phyloP scores from a whole-genome alignment of 2,113 vertebrate species.

The Emberiza fucata region DNA sequence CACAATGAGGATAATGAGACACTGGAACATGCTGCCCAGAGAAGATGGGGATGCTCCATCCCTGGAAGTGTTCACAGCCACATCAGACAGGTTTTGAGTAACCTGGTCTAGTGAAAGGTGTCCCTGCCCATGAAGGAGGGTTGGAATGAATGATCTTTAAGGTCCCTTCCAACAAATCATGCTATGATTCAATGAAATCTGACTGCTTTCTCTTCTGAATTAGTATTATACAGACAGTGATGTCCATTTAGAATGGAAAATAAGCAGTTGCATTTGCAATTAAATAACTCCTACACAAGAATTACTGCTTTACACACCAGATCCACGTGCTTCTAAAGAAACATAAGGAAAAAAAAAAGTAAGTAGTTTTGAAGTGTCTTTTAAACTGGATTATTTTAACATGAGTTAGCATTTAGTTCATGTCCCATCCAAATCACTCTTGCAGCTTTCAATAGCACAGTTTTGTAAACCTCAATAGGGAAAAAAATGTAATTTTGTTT shows the following conservation, averaged over 20 bases:
- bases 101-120: background rate
- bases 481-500: background rate
- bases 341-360: background rate
- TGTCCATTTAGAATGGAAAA: background rate
- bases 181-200: background rate
- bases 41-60: background rate
- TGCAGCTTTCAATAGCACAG: background rate
- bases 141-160: background rate
- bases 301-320: background rate
- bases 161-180: background rate
- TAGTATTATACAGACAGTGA: background rate
- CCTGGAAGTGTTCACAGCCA: background rate
- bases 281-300: background rate
- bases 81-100: background rate
- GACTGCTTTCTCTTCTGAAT: background rate
- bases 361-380: background rate
- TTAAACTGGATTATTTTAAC: background rate
- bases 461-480: background rate
- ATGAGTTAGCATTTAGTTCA: background rate
- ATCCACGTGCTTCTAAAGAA: background rate
- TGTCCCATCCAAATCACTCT: background rate
- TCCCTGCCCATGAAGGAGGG: background rate
- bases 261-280: background rate
- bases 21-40: background rate
- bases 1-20: background rate